These are phyloP conservation scores for Drosophila cardini DNA, from an alignment of 1,140 invertebrate genomes.

Conservation along the genomic window DNA sequence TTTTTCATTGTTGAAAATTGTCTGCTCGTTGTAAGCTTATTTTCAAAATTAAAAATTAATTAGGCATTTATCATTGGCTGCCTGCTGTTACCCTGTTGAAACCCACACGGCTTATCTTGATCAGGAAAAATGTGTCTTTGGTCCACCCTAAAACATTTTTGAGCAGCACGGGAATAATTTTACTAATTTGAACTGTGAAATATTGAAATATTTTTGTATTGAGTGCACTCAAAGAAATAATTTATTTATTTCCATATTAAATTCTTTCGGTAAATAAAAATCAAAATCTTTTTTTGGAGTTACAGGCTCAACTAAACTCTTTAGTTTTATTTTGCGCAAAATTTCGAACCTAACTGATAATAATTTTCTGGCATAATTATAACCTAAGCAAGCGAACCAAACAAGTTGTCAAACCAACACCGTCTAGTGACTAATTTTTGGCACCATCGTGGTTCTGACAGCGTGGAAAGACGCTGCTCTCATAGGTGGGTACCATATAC, in stretches of 20 bases:
- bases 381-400: conserved; percentile 23
- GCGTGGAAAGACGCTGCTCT: conserved; percentile 90
- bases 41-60: conserved; percentile 83
- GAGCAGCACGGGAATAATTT: too few species aligned
- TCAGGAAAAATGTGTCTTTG: background rate
- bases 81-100: conserved; percentile 7
- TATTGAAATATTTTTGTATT: too few species aligned
- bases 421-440: conserved; percentile 7
- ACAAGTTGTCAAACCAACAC: conserved; percentile 3
- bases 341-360: conserved; percentile 40
- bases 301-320: conserved; percentile 11
- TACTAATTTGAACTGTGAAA: background rate
- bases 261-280: too few species aligned
- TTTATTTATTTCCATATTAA: too few species aligned
- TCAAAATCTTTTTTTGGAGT: background rate
- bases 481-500: conserved; percentile 98
- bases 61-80: conserved; percentile 76
- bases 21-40: conserved; percentile 44
- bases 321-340: conserved; percentile 19
- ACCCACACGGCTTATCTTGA: conserved; percentile 1
- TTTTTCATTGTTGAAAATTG: conserved; percentile 55
- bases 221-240: too few species aligned
- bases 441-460: conserved; percentile 45
- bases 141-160: background rate
- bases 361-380: conserved; percentile 19